phyloP scores from a whole-genome alignment of 2,888 invertebrate genomes.

The Epistrophella euchroma region DNA sequence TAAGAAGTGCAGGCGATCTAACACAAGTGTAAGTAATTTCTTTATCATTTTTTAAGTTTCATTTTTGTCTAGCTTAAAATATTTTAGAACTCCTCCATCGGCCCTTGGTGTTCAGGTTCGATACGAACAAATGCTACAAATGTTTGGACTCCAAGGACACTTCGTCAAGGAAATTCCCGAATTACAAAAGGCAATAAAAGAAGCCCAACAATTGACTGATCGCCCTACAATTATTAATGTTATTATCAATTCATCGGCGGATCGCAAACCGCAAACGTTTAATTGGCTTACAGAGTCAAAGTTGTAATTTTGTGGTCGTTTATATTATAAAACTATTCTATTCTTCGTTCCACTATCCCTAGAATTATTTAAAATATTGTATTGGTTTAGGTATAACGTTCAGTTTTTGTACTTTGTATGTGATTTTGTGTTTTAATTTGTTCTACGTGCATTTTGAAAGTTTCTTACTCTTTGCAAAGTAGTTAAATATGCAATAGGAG shows the following conservation, averaged over 20 bases:
- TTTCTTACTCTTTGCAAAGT: constrained; percentile 41
- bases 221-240: constrained; percentile 95
- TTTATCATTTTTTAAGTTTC: constrained; percentile 28
- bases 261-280: constrained; percentile 95
- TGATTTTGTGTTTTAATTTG: constrained; percentile 39
- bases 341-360: constrained; percentile 61
- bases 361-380: constrained; percentile 62
- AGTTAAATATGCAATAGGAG: constrained; percentile 58
- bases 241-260: constrained; percentile 93
- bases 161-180: constrained; percentile 92
- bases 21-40: constrained; percentile 88
- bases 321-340: constrained; percentile 17
- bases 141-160: constrained; percentile 93
- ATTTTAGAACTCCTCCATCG: constrained; percentile 92
- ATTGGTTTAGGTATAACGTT: constrained; percentile 70
- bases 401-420: constrained; percentile 60
- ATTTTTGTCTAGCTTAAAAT: constrained; percentile 30
- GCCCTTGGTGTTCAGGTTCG: constrained; percentile 90
- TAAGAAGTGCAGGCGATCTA: constrained; percentile 89
- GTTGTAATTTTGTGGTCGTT: constrained; percentile 85
- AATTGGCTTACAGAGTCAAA: constrained; percentile 97
- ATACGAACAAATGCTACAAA: constrained; percentile 95
- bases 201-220: constrained; percentile 88
- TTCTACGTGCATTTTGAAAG: constrained; percentile 31
- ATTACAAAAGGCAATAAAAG: constrained; percentile 88